Evolutionary conservation across 2,797 vertebrate genomes (phyloP).

Genomic region (Epinephelus coioides): DNA sequence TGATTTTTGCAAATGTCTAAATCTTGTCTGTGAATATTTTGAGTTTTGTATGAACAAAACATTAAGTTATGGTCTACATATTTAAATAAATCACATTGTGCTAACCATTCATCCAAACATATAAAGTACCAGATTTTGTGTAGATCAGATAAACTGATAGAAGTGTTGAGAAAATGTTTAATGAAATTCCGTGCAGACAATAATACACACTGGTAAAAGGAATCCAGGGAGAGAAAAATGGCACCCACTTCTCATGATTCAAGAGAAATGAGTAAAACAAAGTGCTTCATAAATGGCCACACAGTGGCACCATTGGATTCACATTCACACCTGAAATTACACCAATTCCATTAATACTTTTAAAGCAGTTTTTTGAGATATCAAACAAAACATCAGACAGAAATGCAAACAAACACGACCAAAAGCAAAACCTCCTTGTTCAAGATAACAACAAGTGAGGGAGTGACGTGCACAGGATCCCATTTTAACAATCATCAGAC

Average conservation of each 20-base stretch:
- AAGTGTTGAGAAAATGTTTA: not conserved
- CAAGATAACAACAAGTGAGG: not conserved
- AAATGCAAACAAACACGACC: slow-evolving; percentile 4
- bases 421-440: not conserved
- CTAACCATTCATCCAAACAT: not conserved
- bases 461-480: not conserved
- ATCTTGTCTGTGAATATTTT: not conserved
- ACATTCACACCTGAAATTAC: slow-evolving; percentile 7
- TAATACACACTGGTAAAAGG: not conserved
- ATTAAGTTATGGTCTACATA: not conserved
- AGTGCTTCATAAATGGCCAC: slow-evolving; percentile 37
- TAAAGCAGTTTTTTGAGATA: not conserved
- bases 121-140: not conserved
- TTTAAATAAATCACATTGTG: not conserved
- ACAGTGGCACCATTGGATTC: slow-evolving; percentile 23
- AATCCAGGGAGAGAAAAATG: not conserved
- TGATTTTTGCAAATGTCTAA: not conserved
- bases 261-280: slow-evolving; percentile 9
- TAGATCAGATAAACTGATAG: not conserved
- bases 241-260: not conserved
- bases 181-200: not conserved
- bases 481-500: not conserved
- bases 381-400: not conserved
- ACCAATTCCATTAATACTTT: not conserved
- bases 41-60: not conserved